A percentile compares a stretch with the other conserved stretches of the same genome.
Evolutionary conservation across 2,113 vertebrate genomes (phyloP).

Genomic region (Tupaia chinensis): DNA sequence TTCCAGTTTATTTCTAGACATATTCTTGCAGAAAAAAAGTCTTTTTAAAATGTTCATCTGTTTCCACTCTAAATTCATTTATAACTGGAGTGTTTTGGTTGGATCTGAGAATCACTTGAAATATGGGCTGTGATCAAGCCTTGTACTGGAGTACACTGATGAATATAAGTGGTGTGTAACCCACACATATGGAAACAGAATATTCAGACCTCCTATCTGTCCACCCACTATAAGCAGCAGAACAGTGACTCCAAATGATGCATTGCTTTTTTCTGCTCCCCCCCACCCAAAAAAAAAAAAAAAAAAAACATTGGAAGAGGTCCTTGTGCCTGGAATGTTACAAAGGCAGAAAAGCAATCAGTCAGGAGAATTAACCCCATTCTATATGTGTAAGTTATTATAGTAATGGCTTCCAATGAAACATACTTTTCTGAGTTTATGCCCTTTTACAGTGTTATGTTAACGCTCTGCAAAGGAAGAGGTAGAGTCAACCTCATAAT

Average conservation of each 20-base stretch:
- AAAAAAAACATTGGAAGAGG: background rate
- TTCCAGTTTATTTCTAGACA: slow-evolving; percentile 64
- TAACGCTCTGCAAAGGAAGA: background rate
- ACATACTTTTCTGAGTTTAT: background rate
- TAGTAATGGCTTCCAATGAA: background rate
- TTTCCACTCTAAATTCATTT: slow-evolving; percentile 68
- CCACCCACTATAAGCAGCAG: background rate
- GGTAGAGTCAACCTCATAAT: background rate
- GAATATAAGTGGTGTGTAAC: slow-evolving; percentile 13
- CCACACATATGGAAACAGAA: slow-evolving; percentile 30
- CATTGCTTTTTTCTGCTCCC: background rate
- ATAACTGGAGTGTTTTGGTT: slow-evolving; percentile 61
- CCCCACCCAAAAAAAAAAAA: no score
- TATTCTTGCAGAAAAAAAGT: slow-evolving; percentile 43
- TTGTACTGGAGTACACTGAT: slow-evolving; percentile 28
- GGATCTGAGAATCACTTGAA: slow-evolving; percentile 65
- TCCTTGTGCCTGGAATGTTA: background rate
- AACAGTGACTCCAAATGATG: background rate
- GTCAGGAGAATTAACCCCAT: background rate
- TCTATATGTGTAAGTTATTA: background rate
- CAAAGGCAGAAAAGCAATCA: slow-evolving; percentile 1
- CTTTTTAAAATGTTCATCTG: slow-evolving; percentile 62
- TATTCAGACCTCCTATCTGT: background rate
- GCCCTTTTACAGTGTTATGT: background rate
- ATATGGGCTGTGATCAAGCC: slow-evolving; percentile 54